Evolutionary conservation across 2,888 invertebrate genomes (phyloP).

Genomic region (Tetanocera ferruginea): DNA sequence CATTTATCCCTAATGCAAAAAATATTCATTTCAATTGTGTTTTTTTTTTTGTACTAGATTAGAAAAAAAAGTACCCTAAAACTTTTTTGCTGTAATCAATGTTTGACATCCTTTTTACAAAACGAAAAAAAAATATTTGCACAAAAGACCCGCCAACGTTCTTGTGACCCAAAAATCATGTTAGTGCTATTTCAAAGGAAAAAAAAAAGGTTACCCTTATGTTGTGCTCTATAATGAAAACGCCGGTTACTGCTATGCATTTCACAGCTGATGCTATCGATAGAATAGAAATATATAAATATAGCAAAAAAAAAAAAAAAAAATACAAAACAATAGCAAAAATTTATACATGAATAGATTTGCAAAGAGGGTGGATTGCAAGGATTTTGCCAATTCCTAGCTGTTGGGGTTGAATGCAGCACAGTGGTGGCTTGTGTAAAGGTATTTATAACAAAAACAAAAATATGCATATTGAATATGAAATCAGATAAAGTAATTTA

Average conservation of each 20-base stretch:
- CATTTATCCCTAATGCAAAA: too few relatives aligned
- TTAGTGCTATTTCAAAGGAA: background rate
- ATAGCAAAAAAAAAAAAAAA: background rate
- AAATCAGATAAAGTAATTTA: background rate
- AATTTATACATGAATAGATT: background rate
- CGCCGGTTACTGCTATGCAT: slow-evolving; percentile 3
- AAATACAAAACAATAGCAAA: background rate
- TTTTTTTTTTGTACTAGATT: too few relatives aligned
- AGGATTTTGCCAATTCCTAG: background rate
- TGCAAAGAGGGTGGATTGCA: background rate
- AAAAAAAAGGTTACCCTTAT: slow-evolving; percentile 10
- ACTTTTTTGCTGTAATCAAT: too few relatives aligned
- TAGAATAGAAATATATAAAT: background rate
- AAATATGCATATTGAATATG: slow-evolving; percentile 9
- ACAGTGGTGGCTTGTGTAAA: background rate
- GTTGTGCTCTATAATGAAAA: background rate
- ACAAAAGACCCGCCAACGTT: background rate
- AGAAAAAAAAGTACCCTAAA: too few relatives aligned
- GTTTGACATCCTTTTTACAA: too few relatives aligned
- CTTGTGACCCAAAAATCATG: slow-evolving; percentile 23
- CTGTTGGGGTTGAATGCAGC: background rate
- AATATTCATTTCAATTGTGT: too few relatives aligned
- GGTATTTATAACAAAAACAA: slow-evolving; percentile 18
- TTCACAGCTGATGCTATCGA: slow-evolving; percentile 27
- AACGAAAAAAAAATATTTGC: too few relatives aligned